These are phyloP conservation scores for Boloria selene DNA, from an alignment of 2,888 invertebrate species.

Conservation along the genomic window DNA sequence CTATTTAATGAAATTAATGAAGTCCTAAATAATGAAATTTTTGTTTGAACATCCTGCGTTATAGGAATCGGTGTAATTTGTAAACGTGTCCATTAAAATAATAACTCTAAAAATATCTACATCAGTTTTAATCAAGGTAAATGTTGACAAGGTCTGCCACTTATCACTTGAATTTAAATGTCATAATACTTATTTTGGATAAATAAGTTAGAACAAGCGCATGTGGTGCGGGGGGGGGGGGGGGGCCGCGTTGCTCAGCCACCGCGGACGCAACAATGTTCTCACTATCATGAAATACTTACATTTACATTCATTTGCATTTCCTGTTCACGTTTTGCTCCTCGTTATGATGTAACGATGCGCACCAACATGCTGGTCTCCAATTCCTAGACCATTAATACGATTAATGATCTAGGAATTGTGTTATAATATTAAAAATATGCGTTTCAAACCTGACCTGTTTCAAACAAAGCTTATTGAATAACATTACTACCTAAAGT, in stretches of 20 bases:
- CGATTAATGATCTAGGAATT: too few relatives aligned
- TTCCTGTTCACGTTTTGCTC: slow-evolving; percentile 1
- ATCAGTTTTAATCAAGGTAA: background rate
- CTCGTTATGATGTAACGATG: background rate
- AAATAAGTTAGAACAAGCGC: too few relatives aligned
- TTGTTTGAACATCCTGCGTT: too few relatives aligned
- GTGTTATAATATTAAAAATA: too few relatives aligned
- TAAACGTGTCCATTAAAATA: background rate
- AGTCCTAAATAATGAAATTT: too few relatives aligned
- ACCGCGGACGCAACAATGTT: background rate
- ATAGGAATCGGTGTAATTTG: too few relatives aligned
- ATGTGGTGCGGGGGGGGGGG: background rate
- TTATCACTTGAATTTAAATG: background rate
- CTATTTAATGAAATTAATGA: too few relatives aligned
- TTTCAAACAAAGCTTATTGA: too few relatives aligned
- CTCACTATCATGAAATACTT: slow-evolving; percentile 1
- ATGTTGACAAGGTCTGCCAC: background rate
- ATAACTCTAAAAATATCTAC: background rate
- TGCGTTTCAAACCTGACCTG: too few relatives aligned
- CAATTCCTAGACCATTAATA: background rate
- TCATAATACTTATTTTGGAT: too few relatives aligned
- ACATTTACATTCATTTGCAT: background rate
- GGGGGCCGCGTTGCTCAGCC: background rate
- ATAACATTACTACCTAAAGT: too few relatives aligned
- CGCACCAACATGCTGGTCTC: background rate